Evolutionary conservation across 2,888 invertebrate genomes (phyloP), one percentile per base, ranked within the genome.

Genomic region (Synanthedon tipuliformis): DNA sequence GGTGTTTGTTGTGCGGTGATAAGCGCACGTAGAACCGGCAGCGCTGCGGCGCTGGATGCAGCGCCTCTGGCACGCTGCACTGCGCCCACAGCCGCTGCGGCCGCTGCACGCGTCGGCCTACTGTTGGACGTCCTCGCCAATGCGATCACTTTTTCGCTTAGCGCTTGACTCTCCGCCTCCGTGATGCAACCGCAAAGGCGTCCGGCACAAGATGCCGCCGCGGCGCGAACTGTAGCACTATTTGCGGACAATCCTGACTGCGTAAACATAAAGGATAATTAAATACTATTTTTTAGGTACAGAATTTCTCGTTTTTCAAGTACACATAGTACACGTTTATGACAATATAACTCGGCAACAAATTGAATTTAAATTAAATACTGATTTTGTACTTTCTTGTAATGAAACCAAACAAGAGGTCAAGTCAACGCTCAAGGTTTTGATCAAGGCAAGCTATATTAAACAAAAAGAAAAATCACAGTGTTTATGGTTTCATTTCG

Each of bases 1-100:
- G 95, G 93, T 53, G 93, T 91, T 75, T 99, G 99, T 80, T 98
- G 98, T 1, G 98, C 97, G 45, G 4, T 12, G 45, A 45, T 13
- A 41, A 99, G 83, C 1, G 98, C 98, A 16, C 99, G 85, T 50
- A 99, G 78, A 71, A 99, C 97, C 45, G 97, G 97, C 63, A 99
- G 94, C 74, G 97, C 97, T 2, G 97, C 95, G 70, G 98, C 98
- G 59, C 96, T 96, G 2, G 97, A 96, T 1, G 98, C 96, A 4
- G 98, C 96, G 7, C 99, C 98, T 0, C 98, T 93, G 66, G 98
- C 98, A 40, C 97, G 90, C 85, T 98, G 98, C 50, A 99, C 90
- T 65, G 97, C 97, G 41, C 99, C 99, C n/a, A 98, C 89, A 0
- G 98, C 97, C 57, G 99, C 84, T 49, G 84, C 87, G 49, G 80